These are phyloP conservation scores for Notamacropus eugenii DNA, from an alignment of 2,797 vertebrate species.

Conservation along the genomic window DNA sequence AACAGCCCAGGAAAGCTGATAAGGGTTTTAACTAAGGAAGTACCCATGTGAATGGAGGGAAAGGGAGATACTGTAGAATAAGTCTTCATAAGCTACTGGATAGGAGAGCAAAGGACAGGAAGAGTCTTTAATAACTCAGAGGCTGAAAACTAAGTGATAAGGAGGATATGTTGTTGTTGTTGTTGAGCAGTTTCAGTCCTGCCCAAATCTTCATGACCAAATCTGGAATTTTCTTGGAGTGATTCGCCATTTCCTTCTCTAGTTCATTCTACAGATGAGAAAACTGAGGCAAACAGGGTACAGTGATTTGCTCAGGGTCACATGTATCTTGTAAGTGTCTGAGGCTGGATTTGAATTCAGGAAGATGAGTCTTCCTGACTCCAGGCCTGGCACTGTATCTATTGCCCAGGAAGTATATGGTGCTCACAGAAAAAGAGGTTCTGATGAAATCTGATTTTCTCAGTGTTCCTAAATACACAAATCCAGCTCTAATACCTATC, in stretches of 20 bases:
- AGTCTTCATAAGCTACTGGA: not conserved
- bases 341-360: not conserved
- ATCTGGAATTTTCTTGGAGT: not conserved
- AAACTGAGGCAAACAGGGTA: not conserved
- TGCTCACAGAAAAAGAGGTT: not conserved
- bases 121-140: not conserved
- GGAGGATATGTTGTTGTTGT: not conserved
- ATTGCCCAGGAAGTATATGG: not conserved
- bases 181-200: not conserved
- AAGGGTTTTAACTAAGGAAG: not conserved
- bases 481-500: not conserved
- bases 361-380: not conserved
- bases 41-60: not conserved
- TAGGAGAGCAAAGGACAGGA: not conserved
- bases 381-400: not conserved
- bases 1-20: not conserved
- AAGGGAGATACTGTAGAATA: not conserved
- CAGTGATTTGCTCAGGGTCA: not conserved
- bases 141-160: not conserved
- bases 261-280: not conserved
- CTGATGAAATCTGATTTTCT: not conserved
- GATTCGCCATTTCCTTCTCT: not conserved
- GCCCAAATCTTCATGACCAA: not conserved
- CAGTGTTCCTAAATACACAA: not conserved
- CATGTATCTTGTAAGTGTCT: not conserved